These are phyloP conservation scores for Oostethus manadensis DNA, from an alignment of 2,113 vertebrate species.

Conservation along the genomic window DNA sequence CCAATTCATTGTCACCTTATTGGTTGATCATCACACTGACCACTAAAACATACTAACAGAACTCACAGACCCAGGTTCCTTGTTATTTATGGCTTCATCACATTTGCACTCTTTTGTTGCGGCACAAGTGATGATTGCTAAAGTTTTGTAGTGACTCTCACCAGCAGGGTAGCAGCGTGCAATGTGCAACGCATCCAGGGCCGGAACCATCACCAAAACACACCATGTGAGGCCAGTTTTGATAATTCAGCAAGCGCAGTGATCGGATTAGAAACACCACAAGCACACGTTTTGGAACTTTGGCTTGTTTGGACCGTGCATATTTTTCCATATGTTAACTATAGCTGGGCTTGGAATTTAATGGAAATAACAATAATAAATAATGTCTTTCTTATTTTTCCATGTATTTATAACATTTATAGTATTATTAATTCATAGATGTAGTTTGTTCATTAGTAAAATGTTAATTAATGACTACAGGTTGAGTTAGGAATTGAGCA, in stretches of 20 bases:
- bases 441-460: too few species aligned
- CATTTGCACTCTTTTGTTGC: constrained; percentile 16
- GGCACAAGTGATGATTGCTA: constrained; percentile 30
- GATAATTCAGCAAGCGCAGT: background rate
- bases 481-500: too few species aligned
- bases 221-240: constrained; percentile 1
- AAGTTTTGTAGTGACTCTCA: constrained; percentile 38
- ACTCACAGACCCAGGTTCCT: constrained; percentile 47
- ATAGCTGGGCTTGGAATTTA: too few species aligned
- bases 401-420: too few species aligned
- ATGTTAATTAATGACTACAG: too few species aligned
- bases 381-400: too few species aligned
- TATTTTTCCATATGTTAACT: too few species aligned
- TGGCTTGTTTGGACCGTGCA: too few species aligned
- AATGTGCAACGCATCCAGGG: constrained; percentile 27
- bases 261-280: background rate
- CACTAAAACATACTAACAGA: constrained; percentile 40
- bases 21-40: constrained; percentile 9
- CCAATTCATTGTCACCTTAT: background rate
- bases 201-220: constrained; percentile 7
- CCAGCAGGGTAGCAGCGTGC: constrained; percentile 38
- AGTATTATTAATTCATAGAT: too few species aligned
- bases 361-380: too few species aligned
- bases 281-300: background rate
- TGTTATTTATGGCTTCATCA: constrained; percentile 41